Evolutionary conservation across 2,888 invertebrate species (phyloP).

Genomic region (Zygogramma bicolorata): DNA sequence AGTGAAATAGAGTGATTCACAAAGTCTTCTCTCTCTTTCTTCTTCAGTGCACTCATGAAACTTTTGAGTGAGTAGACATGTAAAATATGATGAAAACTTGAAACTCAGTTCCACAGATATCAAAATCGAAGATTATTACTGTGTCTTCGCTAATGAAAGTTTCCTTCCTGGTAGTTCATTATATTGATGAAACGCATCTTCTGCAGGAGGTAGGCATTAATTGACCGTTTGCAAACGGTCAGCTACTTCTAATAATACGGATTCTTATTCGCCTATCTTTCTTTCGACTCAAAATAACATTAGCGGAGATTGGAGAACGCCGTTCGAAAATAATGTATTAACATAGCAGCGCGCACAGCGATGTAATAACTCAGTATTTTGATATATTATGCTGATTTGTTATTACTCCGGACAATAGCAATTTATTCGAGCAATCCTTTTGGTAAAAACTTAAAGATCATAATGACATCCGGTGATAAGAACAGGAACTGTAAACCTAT

Average conservation of each 20-base stretch:
- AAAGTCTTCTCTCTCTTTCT: too few species aligned
- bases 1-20: too few species aligned
- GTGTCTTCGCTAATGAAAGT: slow-evolving; percentile 24
- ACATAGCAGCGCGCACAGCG: slow-evolving; percentile 27
- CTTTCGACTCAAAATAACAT: neutral
- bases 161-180: too few species aligned
- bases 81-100: too few species aligned
- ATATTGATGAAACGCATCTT: too few species aligned
- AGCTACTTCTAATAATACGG: slow-evolving; percentile 18
- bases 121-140: too few species aligned
- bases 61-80: too few species aligned
- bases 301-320: neutral
- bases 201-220: too few species aligned
- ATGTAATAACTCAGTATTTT: slow-evolving; percentile 28
- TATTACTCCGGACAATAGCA: slow-evolving; percentile 27
- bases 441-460: neutral
- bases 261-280: neutral
- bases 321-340: slow-evolving; percentile 20
- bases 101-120: too few species aligned
- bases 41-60: too few species aligned
- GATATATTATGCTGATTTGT: slow-evolving; percentile 30
- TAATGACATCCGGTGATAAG: slow-evolving; percentile 21
- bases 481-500: slow-evolving; percentile 10
- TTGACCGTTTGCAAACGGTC: slow-evolving; percentile 28
- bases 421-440: slow-evolving; percentile 16